Conservation (phyloP, 2,888 invertebrate genomes). For the Harpalus rufipes region DNA sequence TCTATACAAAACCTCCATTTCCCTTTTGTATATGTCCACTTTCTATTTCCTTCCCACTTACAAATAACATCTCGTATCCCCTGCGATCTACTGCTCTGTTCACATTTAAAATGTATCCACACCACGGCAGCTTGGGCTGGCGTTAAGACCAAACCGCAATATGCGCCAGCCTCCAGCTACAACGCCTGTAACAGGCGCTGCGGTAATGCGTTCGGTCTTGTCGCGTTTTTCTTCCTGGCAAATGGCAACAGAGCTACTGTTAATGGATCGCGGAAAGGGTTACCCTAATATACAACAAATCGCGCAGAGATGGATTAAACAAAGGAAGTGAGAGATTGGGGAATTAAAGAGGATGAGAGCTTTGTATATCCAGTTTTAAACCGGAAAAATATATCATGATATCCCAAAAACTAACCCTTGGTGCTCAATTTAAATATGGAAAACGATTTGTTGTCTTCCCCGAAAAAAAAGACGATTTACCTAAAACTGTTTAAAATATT, state of each 20-base stretch:
- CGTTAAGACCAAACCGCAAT: slow-evolving; percentile 9
- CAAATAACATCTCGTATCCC: background rate
- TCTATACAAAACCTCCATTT: too few species aligned
- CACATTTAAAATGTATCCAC: slow-evolving; percentile 30
- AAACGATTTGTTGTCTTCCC: too few species aligned
- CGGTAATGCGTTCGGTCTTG: slow-evolving; percentile 52
- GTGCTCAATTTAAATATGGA: too few species aligned
- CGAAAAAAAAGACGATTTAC: too few species aligned
- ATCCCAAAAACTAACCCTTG: too few species aligned
- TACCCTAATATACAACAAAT: slow-evolving; percentile 37
- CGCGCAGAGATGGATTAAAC: background rate
- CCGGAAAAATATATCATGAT: too few species aligned
- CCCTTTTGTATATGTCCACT: too few species aligned
- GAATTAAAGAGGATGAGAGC: too few species aligned
- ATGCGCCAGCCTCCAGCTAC: background rate
- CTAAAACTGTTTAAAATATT: too few species aligned
- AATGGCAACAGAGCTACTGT: slow-evolving; percentile 11
- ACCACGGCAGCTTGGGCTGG: background rate
- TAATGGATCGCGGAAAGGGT: slow-evolving; percentile 40
- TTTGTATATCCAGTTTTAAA: too few species aligned
- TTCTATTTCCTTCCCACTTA: background rate
- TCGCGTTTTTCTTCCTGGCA: slow-evolving; percentile 27
- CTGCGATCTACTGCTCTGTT: slow-evolving; percentile 7
- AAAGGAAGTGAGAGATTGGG: background rate
- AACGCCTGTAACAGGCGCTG: background rate